Percentiles rank a stretch among this genome's conserved stretches.
These are phyloP conservation scores for Tetrapedia diversipes DNA, from an alignment of 2,888 invertebrate species.

Conservation along the genomic window DNA sequence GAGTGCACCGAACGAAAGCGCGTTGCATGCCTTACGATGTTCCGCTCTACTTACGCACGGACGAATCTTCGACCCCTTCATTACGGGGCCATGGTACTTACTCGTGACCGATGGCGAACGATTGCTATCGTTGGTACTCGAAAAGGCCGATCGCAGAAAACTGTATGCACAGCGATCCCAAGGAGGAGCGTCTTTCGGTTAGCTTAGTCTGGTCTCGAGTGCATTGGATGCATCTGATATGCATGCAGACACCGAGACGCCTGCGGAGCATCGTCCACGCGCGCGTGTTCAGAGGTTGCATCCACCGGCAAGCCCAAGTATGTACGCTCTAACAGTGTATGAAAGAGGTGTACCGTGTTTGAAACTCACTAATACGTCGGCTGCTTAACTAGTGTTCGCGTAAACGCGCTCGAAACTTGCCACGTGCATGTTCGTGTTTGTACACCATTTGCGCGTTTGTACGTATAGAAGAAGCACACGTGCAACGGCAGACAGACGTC, in stretches of 20 bases:
- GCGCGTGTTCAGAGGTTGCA: conserved; percentile 43
- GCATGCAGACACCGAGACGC: conserved; percentile 58
- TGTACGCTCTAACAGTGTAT: not conserved
- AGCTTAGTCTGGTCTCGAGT: conserved; percentile 12
- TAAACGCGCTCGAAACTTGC: conserved; percentile 49
- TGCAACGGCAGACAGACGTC: not conserved
- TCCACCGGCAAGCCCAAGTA: not conserved
- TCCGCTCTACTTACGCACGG: conserved; percentile 21
- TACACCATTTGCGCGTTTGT: conserved; percentile 42
- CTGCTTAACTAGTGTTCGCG: conserved; percentile 24
- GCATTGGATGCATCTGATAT: conserved; percentile 52
- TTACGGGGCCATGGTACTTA: too few species aligned
- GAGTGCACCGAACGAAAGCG: conserved; percentile 1
- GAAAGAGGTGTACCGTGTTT: too few species aligned
- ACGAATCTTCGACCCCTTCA: not conserved
- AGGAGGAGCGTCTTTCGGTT: conserved; percentile 26
- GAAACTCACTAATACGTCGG: not conserved
- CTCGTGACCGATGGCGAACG: too few species aligned
- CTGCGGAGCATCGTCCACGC: conserved; percentile 30
- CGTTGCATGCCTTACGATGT: conserved; percentile 7
- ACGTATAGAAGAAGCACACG: conserved; percentile 11
- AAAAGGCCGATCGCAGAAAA: too few species aligned
- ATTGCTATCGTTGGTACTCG: not conserved
- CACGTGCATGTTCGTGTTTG: conserved; percentile 49
- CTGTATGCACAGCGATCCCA: too few species aligned